Evolutionary conservation across 2,888 invertebrate genomes (phyloP).

Genomic region (Onthophagus sagittarius): DNA sequence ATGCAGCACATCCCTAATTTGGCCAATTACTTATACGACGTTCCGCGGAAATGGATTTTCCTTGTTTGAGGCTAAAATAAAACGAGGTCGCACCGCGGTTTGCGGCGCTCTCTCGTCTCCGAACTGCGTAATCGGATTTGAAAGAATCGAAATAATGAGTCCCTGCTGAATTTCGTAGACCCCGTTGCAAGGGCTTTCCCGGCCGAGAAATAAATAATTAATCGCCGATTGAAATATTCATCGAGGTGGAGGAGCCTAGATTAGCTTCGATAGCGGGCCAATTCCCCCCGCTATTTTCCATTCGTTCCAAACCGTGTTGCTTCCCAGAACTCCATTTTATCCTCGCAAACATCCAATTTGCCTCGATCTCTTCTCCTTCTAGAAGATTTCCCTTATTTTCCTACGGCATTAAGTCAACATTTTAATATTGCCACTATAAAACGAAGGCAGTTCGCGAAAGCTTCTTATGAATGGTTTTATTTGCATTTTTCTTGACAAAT

Average conservation of each 20-base stretch:
- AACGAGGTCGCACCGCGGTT: neutral
- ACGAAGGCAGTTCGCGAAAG: neutral
- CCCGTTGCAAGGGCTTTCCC: neutral
- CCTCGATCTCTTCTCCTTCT: neutral
- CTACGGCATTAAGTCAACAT: neutral
- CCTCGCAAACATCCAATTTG: neutral
- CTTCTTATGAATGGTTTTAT: neutral
- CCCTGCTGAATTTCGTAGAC: neutral
- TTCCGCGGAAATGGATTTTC: conserved; percentile 5
- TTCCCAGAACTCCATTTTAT: conserved; percentile 2
- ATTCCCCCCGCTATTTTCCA: neutral
- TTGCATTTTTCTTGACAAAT: neutral
- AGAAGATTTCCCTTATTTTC: neutral
- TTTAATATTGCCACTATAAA: neutral
- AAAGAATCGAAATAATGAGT: conserved; percentile 10
- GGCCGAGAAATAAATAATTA: conserved; percentile 9
- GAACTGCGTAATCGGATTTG: conserved; percentile 5
- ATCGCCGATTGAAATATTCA: conserved; percentile 9
- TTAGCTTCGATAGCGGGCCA: neutral
- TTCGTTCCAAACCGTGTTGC: neutral
- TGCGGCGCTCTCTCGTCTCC: neutral
- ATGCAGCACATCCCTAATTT: conserved; percentile 2
- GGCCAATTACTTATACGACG: conserved; percentile 6
- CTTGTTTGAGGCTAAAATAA: conserved; percentile 11
- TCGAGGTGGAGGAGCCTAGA: conserved; percentile 3